phyloP scores from a whole-genome alignment of 64 coral and sea anemone genomes.

The Platygyra sinensis region DNA sequence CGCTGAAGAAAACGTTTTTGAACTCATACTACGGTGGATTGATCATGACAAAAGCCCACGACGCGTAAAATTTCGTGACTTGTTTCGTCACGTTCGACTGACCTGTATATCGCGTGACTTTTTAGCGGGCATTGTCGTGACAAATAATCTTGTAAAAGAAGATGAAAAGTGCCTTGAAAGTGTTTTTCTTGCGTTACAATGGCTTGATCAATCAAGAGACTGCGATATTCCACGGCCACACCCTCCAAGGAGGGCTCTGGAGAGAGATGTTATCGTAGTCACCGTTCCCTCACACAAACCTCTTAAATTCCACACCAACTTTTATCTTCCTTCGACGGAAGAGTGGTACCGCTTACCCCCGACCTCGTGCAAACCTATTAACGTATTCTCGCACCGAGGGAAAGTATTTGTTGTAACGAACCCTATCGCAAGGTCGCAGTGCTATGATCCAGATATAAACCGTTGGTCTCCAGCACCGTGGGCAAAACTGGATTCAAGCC shows the following conservation, averaged over 20 bases:
- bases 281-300: not conserved
- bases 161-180: not conserved
- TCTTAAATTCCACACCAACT: too few relatives aligned
- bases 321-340: not conserved
- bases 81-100: conserved; percentile 46
- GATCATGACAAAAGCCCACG: not conserved
- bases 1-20: conserved; percentile 24
- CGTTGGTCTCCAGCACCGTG: not conserved
- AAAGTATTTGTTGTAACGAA: not conserved
- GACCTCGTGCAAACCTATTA: too few relatives aligned
- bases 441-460: not conserved
- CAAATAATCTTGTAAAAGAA: conserved; percentile 4
- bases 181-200: not conserved
- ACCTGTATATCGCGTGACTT: not conserved
- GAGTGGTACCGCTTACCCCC: not conserved
- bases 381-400: not conserved
- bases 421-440: too few relatives aligned
- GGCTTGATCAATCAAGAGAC: not conserved
- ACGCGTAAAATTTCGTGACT: not conserved
- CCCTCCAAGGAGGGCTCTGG: not conserved
- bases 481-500: not conserved
- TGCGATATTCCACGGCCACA: not conserved
- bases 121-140: conserved; percentile 5
- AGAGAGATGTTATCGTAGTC: not conserved
- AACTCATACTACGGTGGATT: conserved; percentile 14